phyloP scores from a whole-genome alignment of 2,797 vertebrate genomes.

The Eulemur coronatus region DNA sequence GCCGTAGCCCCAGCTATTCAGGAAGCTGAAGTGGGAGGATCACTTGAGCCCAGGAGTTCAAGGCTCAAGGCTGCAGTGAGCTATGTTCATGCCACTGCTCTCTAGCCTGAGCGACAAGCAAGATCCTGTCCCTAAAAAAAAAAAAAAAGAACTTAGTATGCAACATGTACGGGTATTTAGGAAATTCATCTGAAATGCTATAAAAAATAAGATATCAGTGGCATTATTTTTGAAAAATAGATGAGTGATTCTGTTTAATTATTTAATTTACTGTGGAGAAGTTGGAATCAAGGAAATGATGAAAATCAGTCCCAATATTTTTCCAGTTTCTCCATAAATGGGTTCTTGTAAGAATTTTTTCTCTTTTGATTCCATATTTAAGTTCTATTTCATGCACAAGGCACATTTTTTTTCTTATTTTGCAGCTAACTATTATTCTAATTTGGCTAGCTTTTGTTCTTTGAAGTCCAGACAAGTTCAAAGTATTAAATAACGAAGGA shows the following conservation, averaged over 20 bases:
- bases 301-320: conserved; percentile 32
- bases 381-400: neutral
- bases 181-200: neutral
- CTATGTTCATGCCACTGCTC: neutral
- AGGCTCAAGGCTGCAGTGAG: neutral
- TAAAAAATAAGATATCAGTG: neutral
- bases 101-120: neutral
- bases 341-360: neutral
- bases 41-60: neutral
- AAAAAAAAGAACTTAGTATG: neutral
- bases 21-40: neutral
- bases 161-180: neutral
- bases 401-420: neutral
- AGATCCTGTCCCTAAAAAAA: neutral
- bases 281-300: neutral
- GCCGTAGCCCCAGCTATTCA: neutral
- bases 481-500: neutral
- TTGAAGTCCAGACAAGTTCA: neutral
- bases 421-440: conserved; percentile 23
- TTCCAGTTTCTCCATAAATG: conserved; percentile 15
- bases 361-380: conserved; percentile 9
- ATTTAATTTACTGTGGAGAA: conserved; percentile 40
- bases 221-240: conserved; percentile 2
- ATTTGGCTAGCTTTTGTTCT: neutral
- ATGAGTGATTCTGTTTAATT: neutral